Percentiles rank a stretch among this genome's conserved stretches.
phyloP scores from a whole-genome alignment of 2,797 vertebrate genomes.

The Micrastur ruficollis region DNA sequence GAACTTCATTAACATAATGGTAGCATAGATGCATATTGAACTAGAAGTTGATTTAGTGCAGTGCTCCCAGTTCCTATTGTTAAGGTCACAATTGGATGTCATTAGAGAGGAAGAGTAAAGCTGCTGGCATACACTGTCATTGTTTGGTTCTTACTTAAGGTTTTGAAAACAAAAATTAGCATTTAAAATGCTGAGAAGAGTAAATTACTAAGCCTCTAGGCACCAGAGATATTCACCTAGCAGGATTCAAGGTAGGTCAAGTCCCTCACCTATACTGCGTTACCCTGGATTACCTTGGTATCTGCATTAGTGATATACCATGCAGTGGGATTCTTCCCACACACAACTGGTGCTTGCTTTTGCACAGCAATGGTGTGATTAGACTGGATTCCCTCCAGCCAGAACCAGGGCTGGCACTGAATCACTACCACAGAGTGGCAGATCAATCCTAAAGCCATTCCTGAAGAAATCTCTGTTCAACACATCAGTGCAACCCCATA shows the following conservation, averaged over 20 bases:
- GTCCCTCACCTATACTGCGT: background rate
- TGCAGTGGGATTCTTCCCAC: background rate
- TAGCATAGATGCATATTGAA: background rate
- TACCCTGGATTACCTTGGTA: background rate
- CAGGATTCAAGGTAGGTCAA: background rate
- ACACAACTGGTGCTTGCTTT: background rate
- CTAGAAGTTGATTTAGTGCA: background rate
- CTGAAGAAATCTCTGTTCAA: background rate
- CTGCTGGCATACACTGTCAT: background rate
- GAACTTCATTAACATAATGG: background rate
- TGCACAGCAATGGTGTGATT: background rate
- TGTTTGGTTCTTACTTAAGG: background rate
- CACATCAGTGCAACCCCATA: fast-evolving
- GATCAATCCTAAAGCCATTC: background rate
- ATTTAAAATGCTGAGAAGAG: background rate
- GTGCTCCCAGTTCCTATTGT: background rate
- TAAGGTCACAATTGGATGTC: background rate
- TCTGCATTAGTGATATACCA: background rate
- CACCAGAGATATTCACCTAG: background rate
- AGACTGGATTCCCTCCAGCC: background rate
- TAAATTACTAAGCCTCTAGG: background rate
- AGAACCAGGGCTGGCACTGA: background rate
- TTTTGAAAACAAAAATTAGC: background rate
- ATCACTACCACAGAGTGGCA: background rate
- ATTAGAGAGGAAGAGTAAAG: background rate